Evolutionary conservation across 2,797 vertebrate species (phyloP), one percentile per base, ranked within the genome.

Genomic region (Arrhamphus sclerolepis): DNA sequence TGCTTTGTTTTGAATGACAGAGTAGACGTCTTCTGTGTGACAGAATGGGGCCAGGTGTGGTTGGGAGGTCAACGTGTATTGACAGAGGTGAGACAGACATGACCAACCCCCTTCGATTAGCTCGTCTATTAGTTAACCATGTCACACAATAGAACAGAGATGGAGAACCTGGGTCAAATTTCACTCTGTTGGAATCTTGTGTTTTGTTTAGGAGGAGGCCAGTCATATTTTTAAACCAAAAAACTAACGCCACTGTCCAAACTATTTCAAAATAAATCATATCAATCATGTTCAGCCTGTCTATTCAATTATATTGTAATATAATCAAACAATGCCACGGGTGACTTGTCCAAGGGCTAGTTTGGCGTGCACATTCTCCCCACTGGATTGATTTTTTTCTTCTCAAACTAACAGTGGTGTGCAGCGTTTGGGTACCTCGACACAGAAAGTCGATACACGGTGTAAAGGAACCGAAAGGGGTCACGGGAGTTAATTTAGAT

Each of bases 401-500:
- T 19, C 26, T 38, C 18, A 53, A 42, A 55, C 52, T 46, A 46
- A 73, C 56, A 56, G 63, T 2, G 52, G 46, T 55, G 52, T 28
- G 3, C 29, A 51, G 66, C 55, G 61, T 67, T 67, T 52, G 24
- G 56, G 55, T 48, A 44, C 53, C 74, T 62, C 51, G 49, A 56
- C 1, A n/a, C 38, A 64, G 58, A 63, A 74, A 76, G 72, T 81
- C 78, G 75, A 82, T 79, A 68, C 29, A 18, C 46, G 59, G 81
- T 84, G 72, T 79, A 44, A 62, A 22, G 76, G 53, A 75, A 70
- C 56, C 63, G 61, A 70, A 74, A 82, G 75, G 53, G 78, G 72
- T 88, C 81, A 83, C 62, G 60, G 68, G 56, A 80, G 62, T 49
- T 67, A 82, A 82, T 84, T 86, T 81, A 64, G 77, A 80, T 79